Base-by-base conservation (phyloP, 35 echinoderm and acorn worm genomes). In the Heliocidaris erythrogramma region DNA sequence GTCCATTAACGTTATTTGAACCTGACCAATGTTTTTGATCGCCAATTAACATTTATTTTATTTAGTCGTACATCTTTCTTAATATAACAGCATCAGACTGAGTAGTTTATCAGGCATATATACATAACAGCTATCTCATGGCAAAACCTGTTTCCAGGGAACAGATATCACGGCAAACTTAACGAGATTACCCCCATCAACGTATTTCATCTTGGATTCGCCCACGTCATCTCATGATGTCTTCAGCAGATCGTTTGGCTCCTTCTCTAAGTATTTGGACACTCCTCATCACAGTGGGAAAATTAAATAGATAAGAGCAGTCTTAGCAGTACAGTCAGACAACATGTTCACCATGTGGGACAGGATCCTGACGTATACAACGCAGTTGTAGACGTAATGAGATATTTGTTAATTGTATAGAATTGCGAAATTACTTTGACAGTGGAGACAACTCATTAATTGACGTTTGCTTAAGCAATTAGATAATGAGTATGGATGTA, bases 141-240 rank as follows among this genome's bases (percentile, higher is more conserved):
- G 65, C 21, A 78, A 78, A 78, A 78, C 65, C 65, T 27, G 27
- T 0, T 78, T 78, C 17, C 65, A 78, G 65, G n/a, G 27, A n/a
- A n/a, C 65, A 78, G 65, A 78, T 78, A 78, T 78, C 65, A 78
- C 65, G 27, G 65, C 65, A 78, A 78, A 78, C 21, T 78, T 78
- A 78, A 78, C 65, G 65, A 78, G 65, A 78, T 78, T 78, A 78
- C 21, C 65, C 35, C 27, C 65, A 78, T 78, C 65, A 78, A 24
- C 27, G 65, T 78, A 24, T 78, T 78, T 78, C 65, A n/a, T 78
- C 65, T 27, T 24, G 65, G 4, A 78, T 78, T 78, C 65, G 21
- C 65, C 65, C 21, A 78, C 65, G 65, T 78, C 65, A 78, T 78
- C 18, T 42, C 35, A 42, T 78, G 65, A 78, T 78, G 65, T 78